phyloP scores from a whole-genome alignment of 2,113 vertebrate species.

The Andinoacara biseriatus region DNA sequence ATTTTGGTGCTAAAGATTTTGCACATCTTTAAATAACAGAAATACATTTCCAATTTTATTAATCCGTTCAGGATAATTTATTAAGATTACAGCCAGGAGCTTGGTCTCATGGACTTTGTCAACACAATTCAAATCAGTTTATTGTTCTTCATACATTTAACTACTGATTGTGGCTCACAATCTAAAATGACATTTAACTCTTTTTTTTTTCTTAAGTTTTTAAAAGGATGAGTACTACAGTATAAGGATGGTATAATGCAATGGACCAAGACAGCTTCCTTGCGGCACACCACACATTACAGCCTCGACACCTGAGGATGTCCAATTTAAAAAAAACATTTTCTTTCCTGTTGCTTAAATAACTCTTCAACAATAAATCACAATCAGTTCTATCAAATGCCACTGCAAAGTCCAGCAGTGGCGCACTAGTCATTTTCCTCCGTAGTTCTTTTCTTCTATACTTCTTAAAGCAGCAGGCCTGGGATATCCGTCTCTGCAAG shows the following conservation, averaged over 20 bases:
- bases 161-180: background rate
- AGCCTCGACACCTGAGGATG: background rate
- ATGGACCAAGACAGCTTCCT: background rate
- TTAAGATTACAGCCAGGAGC: too few relatives aligned
- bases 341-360: background rate
- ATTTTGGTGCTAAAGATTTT: too few relatives aligned
- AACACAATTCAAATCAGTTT: background rate
- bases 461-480: too few relatives aligned
- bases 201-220: too few relatives aligned
- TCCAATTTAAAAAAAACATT: background rate
- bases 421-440: too few relatives aligned
- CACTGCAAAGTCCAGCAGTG: too few relatives aligned
- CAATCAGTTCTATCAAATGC: too few relatives aligned
- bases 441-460: too few relatives aligned
- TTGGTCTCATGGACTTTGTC: background rate
- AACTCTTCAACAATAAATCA: background rate
- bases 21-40: too few relatives aligned
- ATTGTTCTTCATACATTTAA: background rate
- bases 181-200: background rate
- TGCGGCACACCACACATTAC: background rate
- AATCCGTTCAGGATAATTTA: too few relatives aligned
- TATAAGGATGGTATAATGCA: background rate
- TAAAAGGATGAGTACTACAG: background rate
- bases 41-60: too few relatives aligned
- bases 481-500: too few relatives aligned